phyloP scores from a whole-genome alignment of 2,113 vertebrate species.

The Macaca mulatta region DNA sequence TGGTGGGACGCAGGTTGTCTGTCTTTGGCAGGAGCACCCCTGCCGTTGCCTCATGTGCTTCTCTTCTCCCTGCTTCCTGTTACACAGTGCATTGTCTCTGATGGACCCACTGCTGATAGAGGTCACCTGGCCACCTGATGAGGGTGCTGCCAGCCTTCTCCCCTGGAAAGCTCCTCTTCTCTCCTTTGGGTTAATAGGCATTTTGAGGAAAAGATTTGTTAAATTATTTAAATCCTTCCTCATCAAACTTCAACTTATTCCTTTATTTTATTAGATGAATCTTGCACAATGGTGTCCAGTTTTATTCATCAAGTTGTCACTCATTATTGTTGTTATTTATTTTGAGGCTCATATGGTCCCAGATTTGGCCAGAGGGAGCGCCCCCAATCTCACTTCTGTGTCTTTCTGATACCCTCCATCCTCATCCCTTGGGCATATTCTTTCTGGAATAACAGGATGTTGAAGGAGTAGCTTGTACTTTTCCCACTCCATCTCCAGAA shows the following conservation, averaged over 20 bases:
- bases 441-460: neutral
- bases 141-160: neutral
- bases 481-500: neutral
- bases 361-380: neutral
- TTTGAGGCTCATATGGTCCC: neutral
- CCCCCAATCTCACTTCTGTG: neutral
- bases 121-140: neutral
- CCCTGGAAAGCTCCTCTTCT: neutral
- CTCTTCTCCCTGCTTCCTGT: neutral
- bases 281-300: too few species aligned
- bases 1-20: rapidly evolving
- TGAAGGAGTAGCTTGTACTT: neutral
- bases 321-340: neutral
- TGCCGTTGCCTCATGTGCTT: too few species aligned
- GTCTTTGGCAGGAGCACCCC: neutral
- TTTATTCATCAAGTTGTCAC: neutral
- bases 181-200: neutral
- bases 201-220: neutral
- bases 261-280: neutral
- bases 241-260: neutral
- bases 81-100: rapidly evolving
- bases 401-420: neutral
- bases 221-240: neutral
- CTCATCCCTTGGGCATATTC: neutral
- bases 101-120: neutral